Percentiles rank a stretch among this genome's conserved stretches.
These are phyloP conservation scores for Diadophis punctatus DNA, from an alignment of 2,113 vertebrate species.

Conservation along the genomic window DNA sequence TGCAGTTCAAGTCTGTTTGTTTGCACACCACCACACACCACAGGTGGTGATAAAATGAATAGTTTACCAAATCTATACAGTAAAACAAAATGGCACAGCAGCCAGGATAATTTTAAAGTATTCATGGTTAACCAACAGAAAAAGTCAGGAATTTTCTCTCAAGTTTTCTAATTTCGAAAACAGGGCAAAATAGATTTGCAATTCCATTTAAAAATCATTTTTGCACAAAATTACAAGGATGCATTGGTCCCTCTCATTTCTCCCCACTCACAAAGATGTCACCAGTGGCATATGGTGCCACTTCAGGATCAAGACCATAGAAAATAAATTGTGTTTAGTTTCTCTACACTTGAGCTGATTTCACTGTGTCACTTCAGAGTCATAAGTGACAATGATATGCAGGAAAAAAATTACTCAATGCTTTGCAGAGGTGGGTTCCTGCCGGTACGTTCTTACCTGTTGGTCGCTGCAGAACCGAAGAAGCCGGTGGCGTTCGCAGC, in stretches of 20 bases:
- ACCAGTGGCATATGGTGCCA: neutral
- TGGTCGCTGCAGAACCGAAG: too few species aligned
- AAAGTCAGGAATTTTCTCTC: neutral
- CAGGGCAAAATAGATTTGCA: neutral
- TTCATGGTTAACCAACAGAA: neutral
- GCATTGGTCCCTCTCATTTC: neutral
- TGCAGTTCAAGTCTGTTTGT: neutral
- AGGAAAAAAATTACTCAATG: neutral
- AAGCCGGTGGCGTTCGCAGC: too few species aligned
- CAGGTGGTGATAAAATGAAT: neutral
- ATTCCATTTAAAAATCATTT: neutral
- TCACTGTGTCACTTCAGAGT: neutral
- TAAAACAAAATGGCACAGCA: neutral
- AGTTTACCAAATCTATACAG: neutral
- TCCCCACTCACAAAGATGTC: neutral
- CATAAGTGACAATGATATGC: neutral
- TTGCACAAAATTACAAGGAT: neutral
- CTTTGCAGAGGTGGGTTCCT: too few species aligned
- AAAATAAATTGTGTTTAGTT: neutral
- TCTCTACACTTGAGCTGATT: neutral
- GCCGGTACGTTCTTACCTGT: too few species aligned
- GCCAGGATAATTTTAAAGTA: neutral
- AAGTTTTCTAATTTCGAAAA: neutral
- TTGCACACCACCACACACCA: neutral
- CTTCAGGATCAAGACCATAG: neutral